phyloP scores from a whole-genome alignment of 2,888 invertebrate species.

The Melipona beecheii region DNA sequence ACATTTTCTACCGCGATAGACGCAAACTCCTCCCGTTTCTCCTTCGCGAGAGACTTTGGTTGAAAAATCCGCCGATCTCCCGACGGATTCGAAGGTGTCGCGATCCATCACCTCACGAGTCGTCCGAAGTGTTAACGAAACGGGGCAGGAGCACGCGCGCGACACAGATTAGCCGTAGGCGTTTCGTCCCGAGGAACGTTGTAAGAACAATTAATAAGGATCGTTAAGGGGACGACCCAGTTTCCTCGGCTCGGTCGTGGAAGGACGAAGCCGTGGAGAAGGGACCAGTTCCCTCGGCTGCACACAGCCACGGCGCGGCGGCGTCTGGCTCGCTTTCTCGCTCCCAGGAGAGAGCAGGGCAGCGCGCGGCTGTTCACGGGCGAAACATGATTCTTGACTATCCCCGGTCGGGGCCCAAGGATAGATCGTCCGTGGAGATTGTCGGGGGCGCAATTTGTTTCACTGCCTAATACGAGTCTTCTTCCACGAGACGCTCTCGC shows the following conservation, averaged over 20 bases:
- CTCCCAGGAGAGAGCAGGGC: constrained; percentile 26
- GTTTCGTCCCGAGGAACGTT: constrained; percentile 40
- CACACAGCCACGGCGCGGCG: not conserved
- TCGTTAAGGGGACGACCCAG: constrained; percentile 65
- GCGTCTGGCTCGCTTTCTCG: constrained; percentile 35
- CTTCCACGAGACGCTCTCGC: constrained; percentile 67
- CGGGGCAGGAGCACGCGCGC: not conserved
- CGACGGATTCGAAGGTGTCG: not conserved
- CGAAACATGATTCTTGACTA: constrained; percentile 77
- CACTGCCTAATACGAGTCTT: constrained; percentile 76
- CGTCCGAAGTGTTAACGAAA: too few species aligned
- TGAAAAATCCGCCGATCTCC: not conserved
- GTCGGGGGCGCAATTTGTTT: constrained; percentile 75
- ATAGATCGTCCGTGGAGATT: constrained; percentile 77
- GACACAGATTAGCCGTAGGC: constrained; percentile 31
- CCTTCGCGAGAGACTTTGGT: not conserved
- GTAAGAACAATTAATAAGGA: constrained; percentile 67
- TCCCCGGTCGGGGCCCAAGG: constrained; percentile 69
- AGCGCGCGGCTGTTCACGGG: constrained; percentile 57
- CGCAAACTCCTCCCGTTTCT: not conserved
- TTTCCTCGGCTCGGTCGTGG: constrained; percentile 48
- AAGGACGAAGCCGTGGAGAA: constrained; percentile 26
- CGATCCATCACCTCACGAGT: not conserved
- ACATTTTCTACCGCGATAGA: too few species aligned
- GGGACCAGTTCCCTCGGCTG: constrained; percentile 45